A percentile compares a stretch with the other conserved stretches of the same genome.
phyloP scores from a whole-genome alignment of 2,797 vertebrate species.

The Peromyscus eremicus region DNA sequence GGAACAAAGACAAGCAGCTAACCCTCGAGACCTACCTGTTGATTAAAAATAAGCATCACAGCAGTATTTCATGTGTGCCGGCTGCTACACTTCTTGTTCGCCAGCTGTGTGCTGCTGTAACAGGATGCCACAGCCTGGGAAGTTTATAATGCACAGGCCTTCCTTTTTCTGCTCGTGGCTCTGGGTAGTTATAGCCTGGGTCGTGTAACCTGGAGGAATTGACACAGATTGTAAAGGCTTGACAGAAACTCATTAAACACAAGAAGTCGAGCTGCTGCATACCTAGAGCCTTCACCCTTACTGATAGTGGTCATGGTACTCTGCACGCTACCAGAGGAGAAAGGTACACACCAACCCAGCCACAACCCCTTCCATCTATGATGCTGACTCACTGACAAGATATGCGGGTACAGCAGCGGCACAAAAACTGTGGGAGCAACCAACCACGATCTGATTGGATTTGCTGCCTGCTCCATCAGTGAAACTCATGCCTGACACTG shows the following conservation, averaged over 20 bases:
- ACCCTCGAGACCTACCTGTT: background rate
- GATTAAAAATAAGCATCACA: background rate
- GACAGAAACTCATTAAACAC: background rate
- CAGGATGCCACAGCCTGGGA: background rate
- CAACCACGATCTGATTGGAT: background rate
- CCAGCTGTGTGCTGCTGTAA: background rate
- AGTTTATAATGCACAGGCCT: background rate
- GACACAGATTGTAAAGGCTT: background rate
- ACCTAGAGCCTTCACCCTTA: background rate
- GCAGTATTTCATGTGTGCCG: background rate
- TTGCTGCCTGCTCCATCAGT: background rate
- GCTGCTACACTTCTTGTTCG: background rate
- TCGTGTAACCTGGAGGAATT: background rate
- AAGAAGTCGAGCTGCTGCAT: background rate
- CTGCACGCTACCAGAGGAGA: background rate
- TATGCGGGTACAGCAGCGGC: background rate
- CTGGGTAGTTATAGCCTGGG: background rate
- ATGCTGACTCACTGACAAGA: background rate
- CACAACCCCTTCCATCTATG: background rate
- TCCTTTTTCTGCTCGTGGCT: background rate
- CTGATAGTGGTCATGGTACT: background rate
- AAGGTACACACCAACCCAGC: background rate
- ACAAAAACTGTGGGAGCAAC: background rate
- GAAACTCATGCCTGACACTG: background rate
- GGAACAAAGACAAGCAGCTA: background rate